Percentiles rank a stretch among this genome's conserved stretches.
phyloP scores from a whole-genome alignment of 2,113 vertebrate genomes.

The Scomber japonicus region DNA sequence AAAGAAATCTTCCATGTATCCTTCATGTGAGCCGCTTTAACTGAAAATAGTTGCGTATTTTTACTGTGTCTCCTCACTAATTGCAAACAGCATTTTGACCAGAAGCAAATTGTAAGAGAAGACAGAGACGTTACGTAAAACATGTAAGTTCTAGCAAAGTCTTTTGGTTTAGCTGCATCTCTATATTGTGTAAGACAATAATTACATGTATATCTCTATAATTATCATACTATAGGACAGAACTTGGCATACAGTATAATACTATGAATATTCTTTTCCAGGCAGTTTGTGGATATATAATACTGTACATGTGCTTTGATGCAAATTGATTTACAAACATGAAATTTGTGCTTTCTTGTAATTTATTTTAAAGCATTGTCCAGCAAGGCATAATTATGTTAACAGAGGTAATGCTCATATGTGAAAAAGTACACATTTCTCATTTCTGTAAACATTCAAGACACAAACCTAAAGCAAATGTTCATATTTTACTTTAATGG shows the following conservation, averaged over 20 bases:
- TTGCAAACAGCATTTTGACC: conserved; percentile 34
- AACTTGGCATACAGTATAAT: conserved; percentile 37
- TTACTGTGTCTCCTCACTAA: not conserved
- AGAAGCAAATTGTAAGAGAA: conserved; percentile 25
- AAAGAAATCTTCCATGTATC: conserved; percentile 3
- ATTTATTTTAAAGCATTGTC: conserved; percentile 34
- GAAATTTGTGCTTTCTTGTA: conserved; percentile 1
- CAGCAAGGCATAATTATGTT: conserved; percentile 1
- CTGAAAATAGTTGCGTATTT: conserved; percentile 42
- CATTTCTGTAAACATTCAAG: not conserved
- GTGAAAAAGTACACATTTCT: not conserved
- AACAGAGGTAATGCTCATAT: not conserved
- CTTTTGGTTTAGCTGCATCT: conserved; percentile 48
- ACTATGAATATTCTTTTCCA: conserved; percentile 48
- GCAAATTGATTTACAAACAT: conserved; percentile 18
- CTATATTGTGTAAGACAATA: conserved; percentile 40
- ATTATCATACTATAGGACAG: conserved; percentile 43
- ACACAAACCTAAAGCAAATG: conserved; percentile 13
- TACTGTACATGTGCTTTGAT: conserved; percentile 17
- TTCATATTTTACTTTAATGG: conserved; percentile 8
- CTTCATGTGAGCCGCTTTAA: conserved; percentile 55
- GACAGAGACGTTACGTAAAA: conserved; percentile 41
- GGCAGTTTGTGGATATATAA: not conserved
- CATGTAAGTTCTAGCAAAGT: conserved; percentile 51
- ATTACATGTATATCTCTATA: conserved; percentile 41